Evolutionary conservation across 2,888 invertebrate genomes (phyloP), one percentile per base, ranked within the genome.

Genomic region (Byasa hedistus): DNA sequence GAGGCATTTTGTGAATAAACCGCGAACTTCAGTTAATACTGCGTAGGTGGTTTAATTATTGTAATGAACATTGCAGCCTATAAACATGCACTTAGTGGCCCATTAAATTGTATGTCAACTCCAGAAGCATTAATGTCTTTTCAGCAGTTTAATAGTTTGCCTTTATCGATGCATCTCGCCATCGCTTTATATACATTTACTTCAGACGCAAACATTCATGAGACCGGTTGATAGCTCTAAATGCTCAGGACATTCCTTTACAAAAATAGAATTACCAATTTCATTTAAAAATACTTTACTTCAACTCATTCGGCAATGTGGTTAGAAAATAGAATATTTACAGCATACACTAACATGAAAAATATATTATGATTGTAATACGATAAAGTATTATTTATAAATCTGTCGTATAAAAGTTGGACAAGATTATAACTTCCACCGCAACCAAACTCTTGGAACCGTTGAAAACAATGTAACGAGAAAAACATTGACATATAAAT

Each of bases 21-120:
- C n/a, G 19, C n/a, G 1, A 1, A 4, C 48, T 48, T 19, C 5
- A 19, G n/a, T 48, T n/a, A 19, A n/a, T n/a, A 48, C 36, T 2
- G 7, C 23, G 51, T 60, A 54, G 64, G 32, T 60, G 64, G 23
- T 60, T 60, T 65, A 60, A 65, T 65, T 65, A 65, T 56, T 65
- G 60, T 60, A 60, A 65, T 58, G 60, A 65, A 65, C 48, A 56
- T 60, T 36, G 60, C 60, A 60, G 60, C 56, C 60, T 32, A 52
- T 64, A 56, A 65, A 65, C 60, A 65, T 60, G 56, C 59, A 65
- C 60, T 60, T 60, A 60, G 59, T 54, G 48, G 56, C 44, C 60
- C 65, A 65, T 65, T 65, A 65, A 65, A 65, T 60, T 60, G 48
- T 55, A 59, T 55, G 55, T 60, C 60, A 55, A 65, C 51, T 8